Evolutionary conservation across 2,797 vertebrate species (phyloP).

Genomic region (Sebastes iracundus): DNA sequence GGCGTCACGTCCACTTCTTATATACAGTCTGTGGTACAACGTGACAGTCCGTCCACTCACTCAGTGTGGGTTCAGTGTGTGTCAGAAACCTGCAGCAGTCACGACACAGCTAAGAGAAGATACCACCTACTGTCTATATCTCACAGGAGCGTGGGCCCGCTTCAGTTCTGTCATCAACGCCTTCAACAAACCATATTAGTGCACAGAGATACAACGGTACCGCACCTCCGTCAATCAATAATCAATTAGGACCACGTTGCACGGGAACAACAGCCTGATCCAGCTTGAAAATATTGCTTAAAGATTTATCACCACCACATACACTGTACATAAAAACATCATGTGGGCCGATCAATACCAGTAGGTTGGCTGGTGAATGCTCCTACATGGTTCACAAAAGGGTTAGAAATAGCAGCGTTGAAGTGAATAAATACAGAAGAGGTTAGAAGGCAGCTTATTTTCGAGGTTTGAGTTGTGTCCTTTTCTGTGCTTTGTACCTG

Average conservation of each 20-base stretch:
- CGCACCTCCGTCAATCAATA: slow-evolving; percentile 45
- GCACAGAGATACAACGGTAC: not conserved
- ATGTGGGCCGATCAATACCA: slow-evolving; percentile 13
- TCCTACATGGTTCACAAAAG: not conserved
- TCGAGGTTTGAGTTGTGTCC: not conserved
- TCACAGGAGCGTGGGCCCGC: not conserved
- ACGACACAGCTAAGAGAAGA: not conserved
- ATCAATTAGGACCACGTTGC: slow-evolving; percentile 29
- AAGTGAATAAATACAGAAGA: not conserved
- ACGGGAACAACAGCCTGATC: slow-evolving; percentile 1
- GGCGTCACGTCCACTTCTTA: not conserved
- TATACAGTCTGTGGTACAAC: not conserved
- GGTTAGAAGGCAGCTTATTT: not conserved
- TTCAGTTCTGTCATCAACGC: not conserved
- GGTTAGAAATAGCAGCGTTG: not conserved
- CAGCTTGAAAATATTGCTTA: slow-evolving; percentile 10
- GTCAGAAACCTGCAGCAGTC: slow-evolving; percentile 3
- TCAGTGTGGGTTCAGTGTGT: not conserved
- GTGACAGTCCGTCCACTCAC: not conserved
- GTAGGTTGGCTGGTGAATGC: not conserved
- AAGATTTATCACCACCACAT: slow-evolving; percentile 21
- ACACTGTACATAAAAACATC: slow-evolving; percentile 22
- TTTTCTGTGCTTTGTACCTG: not conserved
- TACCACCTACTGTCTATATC: not conserved
- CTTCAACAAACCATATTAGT: slow-evolving; percentile 16